phyloP scores from a whole-genome alignment of 2,797 vertebrate genomes.

The Chaetodon trifasciatus region DNA sequence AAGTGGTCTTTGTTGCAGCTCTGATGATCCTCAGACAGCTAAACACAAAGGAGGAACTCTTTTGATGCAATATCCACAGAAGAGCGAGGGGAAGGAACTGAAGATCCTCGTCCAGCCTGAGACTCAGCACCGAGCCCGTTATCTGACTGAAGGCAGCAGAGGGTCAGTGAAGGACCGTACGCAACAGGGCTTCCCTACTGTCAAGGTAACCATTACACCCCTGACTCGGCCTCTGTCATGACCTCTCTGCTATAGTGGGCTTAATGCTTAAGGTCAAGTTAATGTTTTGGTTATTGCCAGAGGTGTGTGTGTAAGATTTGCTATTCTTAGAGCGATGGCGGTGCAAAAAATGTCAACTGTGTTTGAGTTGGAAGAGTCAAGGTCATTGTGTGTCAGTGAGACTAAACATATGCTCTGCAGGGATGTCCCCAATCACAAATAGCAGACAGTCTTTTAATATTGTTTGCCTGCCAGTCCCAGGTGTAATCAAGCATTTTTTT shows the following conservation, averaged over 20 bases:
- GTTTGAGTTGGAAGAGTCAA: background rate
- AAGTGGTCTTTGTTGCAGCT: slow-evolving; percentile 72
- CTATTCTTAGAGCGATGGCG: slow-evolving; percentile 4
- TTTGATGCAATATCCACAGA: slow-evolving; percentile 93
- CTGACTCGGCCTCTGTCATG: background rate
- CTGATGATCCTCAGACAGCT: slow-evolving; percentile 76
- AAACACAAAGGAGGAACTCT: slow-evolving; percentile 91
- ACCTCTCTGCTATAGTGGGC: background rate
- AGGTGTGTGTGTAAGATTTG: slow-evolving; percentile 1
- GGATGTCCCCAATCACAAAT: background rate
- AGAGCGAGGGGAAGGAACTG: slow-evolving; percentile 96
- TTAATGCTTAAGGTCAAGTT: slow-evolving; percentile 6
- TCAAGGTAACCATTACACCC: slow-evolving; percentile 88
- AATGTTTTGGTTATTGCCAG: slow-evolving; percentile 8
- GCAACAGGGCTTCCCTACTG: slow-evolving; percentile 96
- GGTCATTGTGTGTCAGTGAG: background rate
- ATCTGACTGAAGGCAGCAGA: slow-evolving; percentile 97
- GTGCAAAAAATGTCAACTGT: background rate
- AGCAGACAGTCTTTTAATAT: background rate
- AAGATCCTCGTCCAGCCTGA: slow-evolving; percentile 97
- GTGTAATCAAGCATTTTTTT: background rate
- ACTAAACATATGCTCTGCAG: background rate
- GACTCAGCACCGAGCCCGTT: slow-evolving; percentile 96
- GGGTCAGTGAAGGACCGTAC: slow-evolving; percentile 98
- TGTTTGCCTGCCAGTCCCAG: background rate